phyloP scores from a whole-genome alignment of 2,113 vertebrate species.

The Gobio gobio region DNA sequence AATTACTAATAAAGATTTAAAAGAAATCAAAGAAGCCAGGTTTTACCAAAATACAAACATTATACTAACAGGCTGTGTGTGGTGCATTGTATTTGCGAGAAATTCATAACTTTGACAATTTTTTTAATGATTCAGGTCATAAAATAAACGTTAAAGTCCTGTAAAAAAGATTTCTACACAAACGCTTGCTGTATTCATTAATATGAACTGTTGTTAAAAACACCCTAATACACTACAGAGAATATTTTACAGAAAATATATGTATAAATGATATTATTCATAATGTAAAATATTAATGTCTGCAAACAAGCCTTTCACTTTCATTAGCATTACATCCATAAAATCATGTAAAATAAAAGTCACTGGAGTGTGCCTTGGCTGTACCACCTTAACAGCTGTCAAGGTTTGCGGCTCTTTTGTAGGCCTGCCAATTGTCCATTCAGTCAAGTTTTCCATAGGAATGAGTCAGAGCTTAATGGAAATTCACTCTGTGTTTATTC shows the following conservation, averaged over 20 bases:
- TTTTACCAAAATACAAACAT: neutral
- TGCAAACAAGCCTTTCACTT: neutral
- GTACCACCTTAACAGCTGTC: slow-evolving; percentile 1
- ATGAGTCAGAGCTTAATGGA: slow-evolving; percentile 46
- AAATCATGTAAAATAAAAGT: neutral
- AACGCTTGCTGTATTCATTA: neutral
- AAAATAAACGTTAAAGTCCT: too few species aligned
- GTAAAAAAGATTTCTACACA: neutral
- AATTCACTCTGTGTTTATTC: slow-evolving; percentile 32
- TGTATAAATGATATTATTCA: neutral
- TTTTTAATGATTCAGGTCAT: neutral
- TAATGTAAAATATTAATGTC: neutral
- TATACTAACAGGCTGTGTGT: neutral
- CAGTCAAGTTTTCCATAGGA: slow-evolving; percentile 49
- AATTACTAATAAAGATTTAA: neutral
- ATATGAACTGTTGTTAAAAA: too few species aligned
- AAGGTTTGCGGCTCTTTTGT: slow-evolving; percentile 13
- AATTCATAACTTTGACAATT: neutral
- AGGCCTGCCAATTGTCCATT: slow-evolving; percentile 21
- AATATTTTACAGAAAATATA: neutral
- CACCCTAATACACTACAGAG: neutral
- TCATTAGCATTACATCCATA: neutral
- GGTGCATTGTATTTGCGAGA: neutral
- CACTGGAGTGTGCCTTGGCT: neutral
- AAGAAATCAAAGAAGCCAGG: neutral